A percentile compares a stretch with the other conserved stretches of the same genome.
Evolutionary conservation across 2,888 invertebrate species (phyloP).

Genomic region (Erpobdella octoculata): DNA sequence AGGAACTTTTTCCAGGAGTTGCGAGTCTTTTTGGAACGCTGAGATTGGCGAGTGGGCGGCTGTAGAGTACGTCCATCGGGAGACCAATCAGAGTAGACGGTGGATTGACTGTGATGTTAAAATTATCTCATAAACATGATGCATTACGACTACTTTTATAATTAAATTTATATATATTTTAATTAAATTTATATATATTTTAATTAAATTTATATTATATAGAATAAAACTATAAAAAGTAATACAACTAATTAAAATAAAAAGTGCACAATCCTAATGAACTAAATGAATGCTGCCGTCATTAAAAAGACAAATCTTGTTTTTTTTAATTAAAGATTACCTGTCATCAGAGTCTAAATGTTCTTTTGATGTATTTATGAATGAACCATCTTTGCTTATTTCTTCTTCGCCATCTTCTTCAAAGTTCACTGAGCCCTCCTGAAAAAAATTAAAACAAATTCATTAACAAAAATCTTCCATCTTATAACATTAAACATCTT

Average conservation of each 20-base stretch:
- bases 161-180: no score
- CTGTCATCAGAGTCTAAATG: not conserved
- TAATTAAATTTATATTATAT: no score
- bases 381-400: constrained; percentile 20
- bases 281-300: no score
- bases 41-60: constrained; percentile 68
- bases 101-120: constrained; percentile 54
- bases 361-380: constrained; percentile 7
- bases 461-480: not conserved
- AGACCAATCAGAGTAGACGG: constrained; percentile 55
- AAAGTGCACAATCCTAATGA: no score
- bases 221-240: no score
- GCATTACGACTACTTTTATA: no score
- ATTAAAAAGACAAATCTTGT: no score
- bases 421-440: constrained; percentile 6
- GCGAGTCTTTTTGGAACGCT: constrained; percentile 42
- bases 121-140: no score
- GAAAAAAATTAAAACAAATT: not conserved
- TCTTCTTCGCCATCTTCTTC: constrained; percentile 29
- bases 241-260: no score
- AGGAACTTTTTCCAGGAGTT: constrained; percentile 36
- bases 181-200: no score
- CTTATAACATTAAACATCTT: not conserved
- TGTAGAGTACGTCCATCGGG: constrained; percentile 72
- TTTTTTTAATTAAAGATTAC: no score